These are phyloP conservation scores for Fratercula arctica DNA, from an alignment of 2,797 vertebrate species.

Conservation along the genomic window DNA sequence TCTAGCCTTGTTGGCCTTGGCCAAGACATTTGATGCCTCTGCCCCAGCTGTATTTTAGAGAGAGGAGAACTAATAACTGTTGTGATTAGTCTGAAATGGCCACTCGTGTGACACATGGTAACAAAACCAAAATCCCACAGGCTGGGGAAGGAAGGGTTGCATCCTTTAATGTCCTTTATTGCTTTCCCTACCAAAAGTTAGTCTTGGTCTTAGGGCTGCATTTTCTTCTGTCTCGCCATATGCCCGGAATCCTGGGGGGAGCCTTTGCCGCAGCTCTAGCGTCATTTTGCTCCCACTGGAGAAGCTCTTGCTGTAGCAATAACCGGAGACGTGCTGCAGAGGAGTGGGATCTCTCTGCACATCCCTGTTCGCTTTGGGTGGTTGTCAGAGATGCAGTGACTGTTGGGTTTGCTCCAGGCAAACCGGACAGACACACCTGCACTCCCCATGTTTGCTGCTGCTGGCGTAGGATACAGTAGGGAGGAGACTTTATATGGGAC, in stretches of 20 bases:
- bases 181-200: not conserved
- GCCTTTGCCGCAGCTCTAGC: not conserved
- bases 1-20: not conserved
- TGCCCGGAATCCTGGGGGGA: not conserved
- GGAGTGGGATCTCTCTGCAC: not conserved
- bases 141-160: not conserved
- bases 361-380: not conserved
- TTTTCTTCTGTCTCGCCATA: not conserved
- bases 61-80: not conserved
- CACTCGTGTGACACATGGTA: fast-evolving
- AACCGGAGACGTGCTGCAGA: not conserved
- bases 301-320: not conserved
- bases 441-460: not conserved
- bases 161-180: not conserved
- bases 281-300: fast-evolving
- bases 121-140: not conserved
- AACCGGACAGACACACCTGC: not conserved
- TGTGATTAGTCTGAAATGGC: not conserved
- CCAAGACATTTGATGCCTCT: not conserved
- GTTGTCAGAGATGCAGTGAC: not conserved
- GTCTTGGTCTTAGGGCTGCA: fast-evolving
- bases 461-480: fast-evolving
- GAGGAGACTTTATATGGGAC: not conserved
- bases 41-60: not conserved
- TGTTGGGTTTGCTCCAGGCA: not conserved